Percentiles rank a stretch among this genome's conserved stretches.
Evolutionary conservation across 2,888 invertebrate genomes (phyloP).

Genomic region (Callinectes sapidus): DNA sequence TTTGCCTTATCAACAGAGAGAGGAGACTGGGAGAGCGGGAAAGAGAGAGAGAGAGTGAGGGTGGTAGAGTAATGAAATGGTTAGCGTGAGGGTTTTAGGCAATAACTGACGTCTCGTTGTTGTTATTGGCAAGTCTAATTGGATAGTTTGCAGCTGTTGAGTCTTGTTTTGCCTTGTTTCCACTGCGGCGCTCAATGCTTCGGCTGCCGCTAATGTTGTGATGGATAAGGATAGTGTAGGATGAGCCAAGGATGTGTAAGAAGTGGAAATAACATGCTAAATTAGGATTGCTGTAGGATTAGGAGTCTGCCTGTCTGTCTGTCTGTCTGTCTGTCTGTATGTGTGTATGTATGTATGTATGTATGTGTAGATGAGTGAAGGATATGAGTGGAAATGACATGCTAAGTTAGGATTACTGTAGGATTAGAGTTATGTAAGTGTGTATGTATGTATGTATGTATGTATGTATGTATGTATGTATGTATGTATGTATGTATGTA

Average conservation of each 20-base stretch:
- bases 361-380: too few species aligned
- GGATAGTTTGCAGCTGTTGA: slow-evolving; percentile 2
- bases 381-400: too few species aligned
- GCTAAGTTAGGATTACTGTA: too few species aligned
- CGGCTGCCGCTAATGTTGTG: too few species aligned
- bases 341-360: not conserved
- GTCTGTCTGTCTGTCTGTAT: not conserved
- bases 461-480: not conserved
- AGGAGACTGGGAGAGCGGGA: slow-evolving; percentile 22
- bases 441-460: not conserved
- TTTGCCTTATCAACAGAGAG: slow-evolving; percentile 55
- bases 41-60: not conserved
- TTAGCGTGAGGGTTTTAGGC: not conserved
- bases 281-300: not conserved
- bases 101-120: not conserved
- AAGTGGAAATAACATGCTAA: too few species aligned
- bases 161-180: not conserved
- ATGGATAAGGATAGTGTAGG: too few species aligned
- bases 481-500: not conserved
- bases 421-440: not conserved
- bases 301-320: not conserved
- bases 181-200: not conserved
- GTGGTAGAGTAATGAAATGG: not conserved
- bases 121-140: slow-evolving; percentile 1
- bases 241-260: too few species aligned